These are phyloP conservation scores for Physocephala rufipes DNA, from an alignment of 2,888 invertebrate species.

Conservation along the genomic window DNA sequence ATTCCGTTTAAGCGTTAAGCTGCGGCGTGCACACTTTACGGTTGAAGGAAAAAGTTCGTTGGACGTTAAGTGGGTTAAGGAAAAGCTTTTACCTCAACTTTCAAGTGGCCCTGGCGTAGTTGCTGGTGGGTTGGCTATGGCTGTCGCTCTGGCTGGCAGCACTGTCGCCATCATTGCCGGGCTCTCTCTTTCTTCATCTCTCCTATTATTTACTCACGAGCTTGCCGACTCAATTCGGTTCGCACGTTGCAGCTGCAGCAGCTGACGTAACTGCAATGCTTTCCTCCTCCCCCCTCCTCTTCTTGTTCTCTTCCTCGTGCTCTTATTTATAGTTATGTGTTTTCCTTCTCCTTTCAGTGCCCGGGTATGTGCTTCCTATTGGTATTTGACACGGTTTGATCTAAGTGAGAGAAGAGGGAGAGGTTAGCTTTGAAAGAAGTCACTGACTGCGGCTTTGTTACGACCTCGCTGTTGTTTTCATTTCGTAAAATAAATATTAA, in stretches of 20 bases:
- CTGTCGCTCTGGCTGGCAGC: background rate
- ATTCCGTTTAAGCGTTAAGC: conserved; percentile 2
- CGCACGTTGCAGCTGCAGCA: background rate
- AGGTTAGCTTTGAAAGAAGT: background rate
- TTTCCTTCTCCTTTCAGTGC: background rate
- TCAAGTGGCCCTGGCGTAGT: conserved; percentile 44
- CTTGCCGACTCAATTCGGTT: background rate
- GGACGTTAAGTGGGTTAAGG: conserved; percentile 55
- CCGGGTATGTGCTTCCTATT: background rate
- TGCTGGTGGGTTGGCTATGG: no score
- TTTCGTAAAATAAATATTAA: no score
- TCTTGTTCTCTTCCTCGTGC: background rate
- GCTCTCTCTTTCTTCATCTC: background rate
- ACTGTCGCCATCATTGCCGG: background rate
- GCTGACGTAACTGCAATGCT: background rate
- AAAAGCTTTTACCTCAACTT: conserved; percentile 52
- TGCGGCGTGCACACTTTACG: conserved; percentile 21
- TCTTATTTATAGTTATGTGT: background rate
- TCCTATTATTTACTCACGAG: background rate
- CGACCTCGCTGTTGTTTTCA: background rate
- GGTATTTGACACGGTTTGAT: background rate
- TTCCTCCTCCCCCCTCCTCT: no score
- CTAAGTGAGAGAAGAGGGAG: no score
- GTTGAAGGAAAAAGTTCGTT: conserved; percentile 55
- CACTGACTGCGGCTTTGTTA: background rate